Evolutionary conservation across 2,888 invertebrate species (phyloP), one percentile per base, ranked within the genome.

Genomic region (Andrena hattorfiana): DNA sequence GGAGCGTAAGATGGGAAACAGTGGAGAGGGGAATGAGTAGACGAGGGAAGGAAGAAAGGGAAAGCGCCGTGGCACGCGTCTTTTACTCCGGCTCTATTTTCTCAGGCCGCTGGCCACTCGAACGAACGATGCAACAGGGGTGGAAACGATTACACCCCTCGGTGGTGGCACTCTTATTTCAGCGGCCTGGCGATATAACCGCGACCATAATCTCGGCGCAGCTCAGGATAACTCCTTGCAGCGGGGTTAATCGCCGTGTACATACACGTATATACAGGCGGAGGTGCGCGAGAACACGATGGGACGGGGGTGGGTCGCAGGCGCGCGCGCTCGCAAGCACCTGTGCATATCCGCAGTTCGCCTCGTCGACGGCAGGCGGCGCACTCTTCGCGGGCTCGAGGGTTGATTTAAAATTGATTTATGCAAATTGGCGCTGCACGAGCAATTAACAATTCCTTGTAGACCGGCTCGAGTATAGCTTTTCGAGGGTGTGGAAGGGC

Each of bases 401-500:
- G 90, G 91, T 92, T 92, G 92, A 94, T 94, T 93, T 93, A 92
- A 93, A 93, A 94, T 94, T 93, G 93, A 94, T 94, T 93, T 91
- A 94, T 93, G 93, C 93, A 93, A 93, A 93, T 93, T 94, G 93
- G 90, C 91, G 92, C 92, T 92, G 93, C 92, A 93, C 92, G 93
- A 93, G 93, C 93, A 93, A 93, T 94, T 93, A 94, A 93, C 93
- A 93, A 93, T 94, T 94, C 93, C 93, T 93, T 93, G 93, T 92
- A 92, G 92, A 92, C 89, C 86, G 90, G 90, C 89, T 88, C 87
- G 85, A 89, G 91, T 92, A 92, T 90, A 92, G 91, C 90, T 91
- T 92, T 91, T 90, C 86, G 88, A 85, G 79, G 85, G 82, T 77
- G 81, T 76, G 85, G 76, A 75, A 85, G 85, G 76, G 82, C 73